phyloP scores from a whole-genome alignment of 2,113 vertebrate genomes.

The Oreochromis niloticus region DNA sequence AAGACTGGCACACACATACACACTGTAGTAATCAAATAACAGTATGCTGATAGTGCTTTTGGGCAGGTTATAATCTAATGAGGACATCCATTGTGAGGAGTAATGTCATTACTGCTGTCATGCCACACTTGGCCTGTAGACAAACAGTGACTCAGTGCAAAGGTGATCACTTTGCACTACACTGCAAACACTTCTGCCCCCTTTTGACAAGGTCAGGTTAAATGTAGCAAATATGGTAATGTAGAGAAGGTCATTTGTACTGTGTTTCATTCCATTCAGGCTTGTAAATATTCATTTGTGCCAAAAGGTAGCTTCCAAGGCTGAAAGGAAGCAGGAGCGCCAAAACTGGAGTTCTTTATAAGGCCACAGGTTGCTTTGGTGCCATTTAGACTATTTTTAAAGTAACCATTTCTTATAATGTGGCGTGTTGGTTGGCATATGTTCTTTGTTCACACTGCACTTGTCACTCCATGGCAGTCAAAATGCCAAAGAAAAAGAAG shows the following conservation, averaged over 20 bases:
- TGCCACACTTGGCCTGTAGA: background rate
- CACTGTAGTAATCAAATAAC: slow-evolving; percentile 10
- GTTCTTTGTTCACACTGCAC: background rate
- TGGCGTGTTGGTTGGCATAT: background rate
- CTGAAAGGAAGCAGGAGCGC: background rate
- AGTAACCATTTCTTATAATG: background rate
- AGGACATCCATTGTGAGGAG: slow-evolving; percentile 1
- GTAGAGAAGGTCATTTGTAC: background rate
- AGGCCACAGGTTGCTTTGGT: background rate
- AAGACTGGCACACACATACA: background rate
- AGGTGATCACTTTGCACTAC: background rate
- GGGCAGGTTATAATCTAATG: slow-evolving; percentile 41
- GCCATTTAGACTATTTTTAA: background rate
- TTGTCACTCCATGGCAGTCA: background rate
- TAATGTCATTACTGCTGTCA: slow-evolving; percentile 36
- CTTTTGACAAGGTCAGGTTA: background rate
- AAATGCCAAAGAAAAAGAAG: too few species aligned
- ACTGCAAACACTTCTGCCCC: background rate
- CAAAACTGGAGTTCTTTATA: background rate
- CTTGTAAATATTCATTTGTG: background rate
- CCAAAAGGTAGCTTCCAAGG: background rate
- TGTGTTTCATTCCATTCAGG: background rate
- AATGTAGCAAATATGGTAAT: background rate
- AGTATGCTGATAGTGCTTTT: background rate
- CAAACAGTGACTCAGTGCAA: slow-evolving; percentile 6